These are phyloP conservation scores for Drosophila murphyi DNA, from an alignment of 1,140 invertebrate species.

Conservation along the genomic window DNA sequence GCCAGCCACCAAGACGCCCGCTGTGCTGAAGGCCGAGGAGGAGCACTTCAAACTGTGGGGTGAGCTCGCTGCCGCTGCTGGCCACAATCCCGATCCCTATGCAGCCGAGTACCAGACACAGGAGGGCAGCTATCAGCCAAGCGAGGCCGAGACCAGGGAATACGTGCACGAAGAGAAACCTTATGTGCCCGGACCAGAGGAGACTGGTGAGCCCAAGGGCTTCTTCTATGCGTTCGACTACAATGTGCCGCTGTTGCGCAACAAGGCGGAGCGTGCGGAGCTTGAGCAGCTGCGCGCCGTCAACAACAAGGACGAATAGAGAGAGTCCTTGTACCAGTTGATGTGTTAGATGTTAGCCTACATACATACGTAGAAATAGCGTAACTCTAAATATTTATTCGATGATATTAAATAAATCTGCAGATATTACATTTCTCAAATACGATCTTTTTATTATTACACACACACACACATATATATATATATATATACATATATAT, in stretches of 20 bases:
- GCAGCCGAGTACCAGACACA: constrained; percentile 72
- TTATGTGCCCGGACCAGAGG: constrained; percentile 82
- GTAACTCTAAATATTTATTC: constrained; percentile 71
- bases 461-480: constrained; percentile 25
- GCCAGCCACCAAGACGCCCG: constrained; percentile 87
- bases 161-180: constrained; percentile 75
- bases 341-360: constrained; percentile 7
- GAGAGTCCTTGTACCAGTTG: neutral
- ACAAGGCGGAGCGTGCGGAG: constrained; percentile 80
- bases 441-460: constrained; percentile 49
- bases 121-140: constrained; percentile 72
- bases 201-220: constrained; percentile 87
- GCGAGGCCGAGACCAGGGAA: constrained; percentile 59
- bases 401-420: constrained; percentile 61
- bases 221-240: constrained; percentile 89
- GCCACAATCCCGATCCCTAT: constrained; percentile 85
- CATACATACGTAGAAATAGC: constrained; percentile 50
- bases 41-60: constrained; percentile 87
- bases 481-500: constrained; percentile 40
- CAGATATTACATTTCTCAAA: constrained; percentile 68
- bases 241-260: constrained; percentile 85
- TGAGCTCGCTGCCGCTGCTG: constrained; percentile 86
- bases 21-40: constrained; percentile 87
- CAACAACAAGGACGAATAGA: constrained; percentile 77
- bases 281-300: constrained; percentile 70